Base-by-base conservation (phyloP, 2,113 vertebrate genomes). In the Melanerpes aurifrons region DNA sequence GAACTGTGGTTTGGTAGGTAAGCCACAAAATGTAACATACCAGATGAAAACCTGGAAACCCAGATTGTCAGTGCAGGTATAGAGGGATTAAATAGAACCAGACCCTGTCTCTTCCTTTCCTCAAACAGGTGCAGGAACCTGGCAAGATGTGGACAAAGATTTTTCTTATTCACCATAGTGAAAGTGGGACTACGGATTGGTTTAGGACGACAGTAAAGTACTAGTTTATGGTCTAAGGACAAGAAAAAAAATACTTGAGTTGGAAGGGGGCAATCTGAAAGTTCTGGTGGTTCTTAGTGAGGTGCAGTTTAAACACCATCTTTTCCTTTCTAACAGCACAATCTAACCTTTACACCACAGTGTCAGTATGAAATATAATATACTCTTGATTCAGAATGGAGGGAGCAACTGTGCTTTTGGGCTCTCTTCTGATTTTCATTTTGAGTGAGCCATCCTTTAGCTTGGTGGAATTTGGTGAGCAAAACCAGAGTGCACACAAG, bases 401-500 rank as follows among this genome's bases (percentile, higher is more conserved):
- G 57, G 74, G 78, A 83, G 90, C 53, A 56, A 75, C 72, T 75
- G 68, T 53, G 76, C 19, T 28, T 81, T 47, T 73, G 86, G 81
- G 37, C 28, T 92, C 16, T 18, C 63, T 62, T 68, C 56, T 53
- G 57, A 48, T 73, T 22, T 66, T 57, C n/a, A 2, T 63, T 96
- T 58, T 64, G 56, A 92, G 74, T 2, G 78, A 61, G 50, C 77
- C 62, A 47, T 86, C 90, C 79, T 95, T 94, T 54, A 75, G 75
- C 84, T 50, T 90, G 86, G 48, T 70, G 50, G 91, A 93, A 94
- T 79, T 85, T 45, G 50, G 61, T 92, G 82, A 96, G 89, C 87
- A 84, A 94, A 97, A 73, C 0, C 68, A 83, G 68, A 35, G 68
- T 81, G 57, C 26, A 2, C 6, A 35, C 35, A 28, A 79, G 50